Evolutionary conservation across 2,888 invertebrate genomes (phyloP).

Genomic region (Eupithecia exiguata): DNA sequence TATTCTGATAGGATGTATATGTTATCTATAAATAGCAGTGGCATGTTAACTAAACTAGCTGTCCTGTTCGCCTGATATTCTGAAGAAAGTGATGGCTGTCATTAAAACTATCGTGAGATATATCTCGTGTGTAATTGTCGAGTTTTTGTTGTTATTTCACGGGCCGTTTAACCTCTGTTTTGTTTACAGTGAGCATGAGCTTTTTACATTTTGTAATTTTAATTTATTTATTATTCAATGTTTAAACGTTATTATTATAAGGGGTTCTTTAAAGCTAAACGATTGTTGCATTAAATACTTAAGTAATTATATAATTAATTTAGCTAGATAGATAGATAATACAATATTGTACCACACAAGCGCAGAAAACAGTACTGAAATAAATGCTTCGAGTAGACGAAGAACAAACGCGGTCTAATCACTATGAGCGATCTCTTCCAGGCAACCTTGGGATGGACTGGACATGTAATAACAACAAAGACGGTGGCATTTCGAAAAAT

Average conservation of each 20-base stretch:
- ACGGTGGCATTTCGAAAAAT: no score
- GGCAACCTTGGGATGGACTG: no score
- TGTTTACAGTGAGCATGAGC: conserved; percentile 39
- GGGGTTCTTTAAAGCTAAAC: neutral
- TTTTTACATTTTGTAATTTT: conserved; percentile 13
- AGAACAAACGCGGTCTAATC: no score
- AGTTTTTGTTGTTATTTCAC: conserved; percentile 70
- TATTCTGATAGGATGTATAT: neutral
- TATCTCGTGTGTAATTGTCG: conserved; percentile 53
- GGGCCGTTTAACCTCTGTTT: conserved; percentile 56
- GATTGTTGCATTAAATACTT: no score
- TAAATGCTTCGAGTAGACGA: no score
- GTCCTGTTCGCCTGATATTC: conserved; percentile 20
- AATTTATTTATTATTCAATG: conserved; percentile 27
- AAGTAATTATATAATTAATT: neutral
- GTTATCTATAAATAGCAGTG: neutral
- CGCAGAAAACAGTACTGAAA: no score
- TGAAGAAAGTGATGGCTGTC: conserved; percentile 48
- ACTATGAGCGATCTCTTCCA: no score
- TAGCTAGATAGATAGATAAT: no score
- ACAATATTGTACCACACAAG: no score
- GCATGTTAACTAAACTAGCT: conserved; percentile 2
- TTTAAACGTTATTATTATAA: conserved; percentile 7
- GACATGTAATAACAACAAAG: no score
- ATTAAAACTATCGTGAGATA: conserved; percentile 49